phyloP scores from a whole-genome alignment of 2,888 invertebrate species.

The Sinelater perroti region DNA sequence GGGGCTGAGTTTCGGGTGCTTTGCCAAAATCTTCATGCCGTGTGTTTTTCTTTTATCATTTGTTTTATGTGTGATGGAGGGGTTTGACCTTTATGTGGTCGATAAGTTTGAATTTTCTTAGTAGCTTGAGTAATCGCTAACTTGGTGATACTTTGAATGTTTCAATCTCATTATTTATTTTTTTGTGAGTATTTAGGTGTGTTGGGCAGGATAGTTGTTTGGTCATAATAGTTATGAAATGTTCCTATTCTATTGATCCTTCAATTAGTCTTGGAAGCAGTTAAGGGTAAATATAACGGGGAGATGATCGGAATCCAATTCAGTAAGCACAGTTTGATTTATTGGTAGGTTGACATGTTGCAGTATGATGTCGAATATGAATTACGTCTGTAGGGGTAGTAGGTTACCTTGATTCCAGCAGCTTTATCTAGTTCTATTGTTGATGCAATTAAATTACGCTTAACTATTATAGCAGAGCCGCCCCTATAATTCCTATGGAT shows the following conservation, averaged over 20 bases:
- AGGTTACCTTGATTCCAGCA: too few relatives aligned
- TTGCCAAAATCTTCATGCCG: neutral
- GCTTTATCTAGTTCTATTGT: too few relatives aligned
- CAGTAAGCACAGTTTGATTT: too few relatives aligned
- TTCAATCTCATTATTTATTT: slow-evolving; percentile 2
- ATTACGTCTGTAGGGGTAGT: too few relatives aligned
- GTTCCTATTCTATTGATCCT: slow-evolving; percentile 3
- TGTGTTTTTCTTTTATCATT: slow-evolving; percentile 3
- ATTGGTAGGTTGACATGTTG: too few relatives aligned
- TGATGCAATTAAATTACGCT: too few relatives aligned
- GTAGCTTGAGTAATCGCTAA: slow-evolving; percentile 1
- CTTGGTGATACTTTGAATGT: neutral
- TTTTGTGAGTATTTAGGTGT: neutral
- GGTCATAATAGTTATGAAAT: slow-evolving; percentile 1
- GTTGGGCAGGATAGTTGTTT: slow-evolving; percentile 3
- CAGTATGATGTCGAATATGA: too few relatives aligned
- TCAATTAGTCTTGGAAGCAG: slow-evolving; percentile 1
- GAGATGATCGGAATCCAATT: too few relatives aligned
- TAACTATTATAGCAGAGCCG: too few relatives aligned
- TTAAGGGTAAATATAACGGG: slow-evolving; percentile 4
- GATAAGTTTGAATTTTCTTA: neutral
- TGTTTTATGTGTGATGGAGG: neutral
- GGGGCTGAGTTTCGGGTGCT: slow-evolving; percentile 2
- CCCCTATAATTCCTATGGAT: too few relatives aligned
- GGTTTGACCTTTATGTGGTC: neutral